These are phyloP conservation scores for Philereme transversata DNA, from an alignment of 2,888 invertebrate species.

Conservation along the genomic window DNA sequence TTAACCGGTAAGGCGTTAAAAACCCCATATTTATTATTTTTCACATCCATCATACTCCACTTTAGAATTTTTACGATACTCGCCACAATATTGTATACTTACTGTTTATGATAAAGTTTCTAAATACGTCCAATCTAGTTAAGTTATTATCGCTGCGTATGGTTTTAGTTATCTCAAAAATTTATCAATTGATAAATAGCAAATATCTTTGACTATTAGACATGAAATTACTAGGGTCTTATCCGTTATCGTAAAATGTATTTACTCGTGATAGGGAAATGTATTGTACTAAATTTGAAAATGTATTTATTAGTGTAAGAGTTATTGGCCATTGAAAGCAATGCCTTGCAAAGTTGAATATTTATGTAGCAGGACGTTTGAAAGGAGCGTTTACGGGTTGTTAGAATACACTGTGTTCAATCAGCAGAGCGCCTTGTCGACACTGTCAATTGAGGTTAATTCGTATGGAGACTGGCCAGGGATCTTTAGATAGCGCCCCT, in stretches of 20 bases:
- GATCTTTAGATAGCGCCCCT: slow-evolving; percentile 76
- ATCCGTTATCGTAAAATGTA: slow-evolving; percentile 25
- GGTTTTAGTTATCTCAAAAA: slow-evolving; percentile 26
- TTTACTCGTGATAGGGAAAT: slow-evolving; percentile 15
- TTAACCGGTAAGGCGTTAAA: slow-evolving; percentile 42
- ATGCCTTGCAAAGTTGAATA: slow-evolving; percentile 41
- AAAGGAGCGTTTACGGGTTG: slow-evolving; percentile 60
- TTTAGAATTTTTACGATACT: slow-evolving; percentile 38
- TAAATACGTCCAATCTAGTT: slow-evolving; percentile 14
- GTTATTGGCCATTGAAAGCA: slow-evolving; percentile 28
- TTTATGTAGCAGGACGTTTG: slow-evolving; percentile 60
- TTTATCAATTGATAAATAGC: slow-evolving; percentile 42
- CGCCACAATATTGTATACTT: slow-evolving; percentile 15
- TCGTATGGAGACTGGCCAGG: slow-evolving; percentile 77
- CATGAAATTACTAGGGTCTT: slow-evolving; percentile 38
- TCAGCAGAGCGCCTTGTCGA: slow-evolving; percentile 80
- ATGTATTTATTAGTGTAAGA: slow-evolving; percentile 29
- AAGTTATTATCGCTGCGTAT: slow-evolving; percentile 11
- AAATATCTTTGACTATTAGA: slow-evolving; percentile 37
- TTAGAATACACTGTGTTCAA: slow-evolving; percentile 69
- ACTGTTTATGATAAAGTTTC: slow-evolving; percentile 13
- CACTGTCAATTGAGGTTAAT: slow-evolving; percentile 83
- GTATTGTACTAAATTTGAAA: slow-evolving; percentile 13
- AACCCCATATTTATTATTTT: slow-evolving; percentile 41
- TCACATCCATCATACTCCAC: slow-evolving; percentile 48